Conservation (phyloP, 1,140 invertebrate genomes). For the Lucilia sericata region DNA sequence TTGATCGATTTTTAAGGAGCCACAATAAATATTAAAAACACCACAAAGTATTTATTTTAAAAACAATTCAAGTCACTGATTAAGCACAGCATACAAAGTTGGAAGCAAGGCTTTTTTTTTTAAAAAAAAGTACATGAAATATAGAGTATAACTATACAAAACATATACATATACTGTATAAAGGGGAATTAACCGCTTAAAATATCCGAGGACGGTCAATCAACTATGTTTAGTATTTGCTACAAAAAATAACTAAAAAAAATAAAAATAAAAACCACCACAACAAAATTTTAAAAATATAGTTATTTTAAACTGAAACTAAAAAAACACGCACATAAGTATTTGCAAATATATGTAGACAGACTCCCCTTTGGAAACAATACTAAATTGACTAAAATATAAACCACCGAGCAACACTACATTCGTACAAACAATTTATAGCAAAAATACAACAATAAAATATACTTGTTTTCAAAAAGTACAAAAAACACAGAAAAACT, state of each 20-base stretch:
- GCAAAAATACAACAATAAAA: too few relatives aligned
- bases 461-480: too few relatives aligned
- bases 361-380: too few relatives aligned
- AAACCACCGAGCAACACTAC: too few relatives aligned
- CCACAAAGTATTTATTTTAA: neutral
- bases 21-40: neutral
- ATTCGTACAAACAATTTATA: too few relatives aligned
- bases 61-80: neutral
- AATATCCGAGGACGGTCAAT: constrained; percentile 36
- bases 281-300: constrained; percentile 21
- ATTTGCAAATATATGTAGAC: neutral
- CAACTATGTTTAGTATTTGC: constrained; percentile 25
- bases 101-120: neutral
- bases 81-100: neutral
- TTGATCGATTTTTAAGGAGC: neutral
- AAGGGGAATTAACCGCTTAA: constrained; percentile 27
- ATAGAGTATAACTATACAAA: too few relatives aligned
- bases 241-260: neutral
- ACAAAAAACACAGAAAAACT: neutral
- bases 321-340: neutral
- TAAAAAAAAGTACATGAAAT: too few relatives aligned
- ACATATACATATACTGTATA: neutral
- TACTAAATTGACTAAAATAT: too few relatives aligned
- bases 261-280: neutral
- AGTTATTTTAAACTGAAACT: neutral